Conservation (phyloP, 2,113 vertebrate genomes). For the Ellobius talpinus region DNA sequence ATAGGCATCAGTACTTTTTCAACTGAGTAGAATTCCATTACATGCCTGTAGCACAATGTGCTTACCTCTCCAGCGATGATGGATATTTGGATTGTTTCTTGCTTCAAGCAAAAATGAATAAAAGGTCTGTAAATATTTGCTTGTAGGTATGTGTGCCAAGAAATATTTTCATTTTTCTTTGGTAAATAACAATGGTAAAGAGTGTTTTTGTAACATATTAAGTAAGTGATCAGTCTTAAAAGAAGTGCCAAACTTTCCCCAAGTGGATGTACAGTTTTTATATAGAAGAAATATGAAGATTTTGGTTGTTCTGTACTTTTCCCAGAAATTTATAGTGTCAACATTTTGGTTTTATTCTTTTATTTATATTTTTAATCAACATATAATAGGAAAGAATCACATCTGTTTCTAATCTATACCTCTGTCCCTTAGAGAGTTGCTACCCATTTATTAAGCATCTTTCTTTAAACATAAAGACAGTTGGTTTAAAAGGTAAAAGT, state of each 20-base stretch:
- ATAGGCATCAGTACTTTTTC: neutral
- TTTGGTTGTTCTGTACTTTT: neutral
- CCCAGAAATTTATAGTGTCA: neutral
- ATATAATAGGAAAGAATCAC: constrained; percentile 1
- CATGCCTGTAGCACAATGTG: neutral
- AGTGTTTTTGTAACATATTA: neutral
- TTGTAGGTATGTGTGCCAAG: neutral
- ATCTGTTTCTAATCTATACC: neutral
- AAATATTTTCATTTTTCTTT: neutral
- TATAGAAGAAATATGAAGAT: neutral
- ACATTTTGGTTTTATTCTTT: neutral
- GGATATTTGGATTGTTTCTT: neutral
- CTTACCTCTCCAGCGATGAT: neutral
- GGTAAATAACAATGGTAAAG: neutral
- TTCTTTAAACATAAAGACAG: neutral
- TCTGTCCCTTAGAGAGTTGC: neutral
- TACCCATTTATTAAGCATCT: neutral
- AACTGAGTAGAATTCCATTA: neutral
- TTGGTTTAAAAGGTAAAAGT: neutral
- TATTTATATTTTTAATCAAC: neutral
- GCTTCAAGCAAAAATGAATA: neutral
- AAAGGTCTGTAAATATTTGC: constrained; percentile 16
- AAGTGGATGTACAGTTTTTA: constrained; percentile 12
- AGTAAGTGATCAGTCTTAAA: neutral
- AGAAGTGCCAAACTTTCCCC: neutral